Conservation (phyloP, 2,113 vertebrate species). For the Notechis scutatus region DNA sequence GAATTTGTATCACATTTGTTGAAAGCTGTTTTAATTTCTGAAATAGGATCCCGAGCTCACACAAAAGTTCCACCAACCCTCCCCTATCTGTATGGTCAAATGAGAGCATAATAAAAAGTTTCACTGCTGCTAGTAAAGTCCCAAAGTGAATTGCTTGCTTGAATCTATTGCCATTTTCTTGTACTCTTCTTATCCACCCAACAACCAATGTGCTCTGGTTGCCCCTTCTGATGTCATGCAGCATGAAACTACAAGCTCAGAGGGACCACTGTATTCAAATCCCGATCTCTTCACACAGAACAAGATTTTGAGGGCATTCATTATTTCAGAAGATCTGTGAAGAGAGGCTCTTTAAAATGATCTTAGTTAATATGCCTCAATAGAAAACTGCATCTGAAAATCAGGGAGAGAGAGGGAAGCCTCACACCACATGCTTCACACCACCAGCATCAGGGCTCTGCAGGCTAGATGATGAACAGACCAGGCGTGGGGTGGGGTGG, state of each 20-base stretch:
- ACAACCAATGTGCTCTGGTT: neutral
- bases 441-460: no score
- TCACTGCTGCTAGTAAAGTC: neutral
- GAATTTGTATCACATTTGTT: neutral
- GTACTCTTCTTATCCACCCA: no score
- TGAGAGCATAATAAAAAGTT: neutral
- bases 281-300: neutral
- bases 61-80: neutral
- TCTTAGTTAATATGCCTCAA: neutral
- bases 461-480: no score
- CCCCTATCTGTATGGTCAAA: neutral
- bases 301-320: neutral
- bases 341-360: neutral
- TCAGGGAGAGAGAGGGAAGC: no score
- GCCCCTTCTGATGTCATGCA: neutral
- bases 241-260: neutral
- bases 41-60: neutral
- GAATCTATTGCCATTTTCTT: neutral
- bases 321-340: neutral
- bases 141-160: neutral
- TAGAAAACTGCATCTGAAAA: accelerated
- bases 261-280: neutral
- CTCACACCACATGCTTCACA: no score
- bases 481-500: no score
- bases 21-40: neutral